These are phyloP conservation scores for Epinotia brunnichana DNA, from an alignment of 2,888 invertebrate genomes.

Conservation along the genomic window DNA sequence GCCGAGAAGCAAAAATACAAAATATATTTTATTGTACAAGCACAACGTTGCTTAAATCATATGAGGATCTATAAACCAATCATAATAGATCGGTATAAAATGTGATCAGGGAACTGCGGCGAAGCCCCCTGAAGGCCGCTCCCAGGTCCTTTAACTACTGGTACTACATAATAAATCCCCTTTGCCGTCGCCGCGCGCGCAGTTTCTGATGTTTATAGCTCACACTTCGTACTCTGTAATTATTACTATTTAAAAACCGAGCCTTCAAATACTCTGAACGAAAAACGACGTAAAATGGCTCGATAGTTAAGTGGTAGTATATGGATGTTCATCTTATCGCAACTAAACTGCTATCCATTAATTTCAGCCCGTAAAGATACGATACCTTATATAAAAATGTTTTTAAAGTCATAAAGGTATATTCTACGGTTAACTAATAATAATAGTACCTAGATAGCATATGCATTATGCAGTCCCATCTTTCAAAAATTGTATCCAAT, in stretches of 20 bases:
- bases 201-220: slow-evolving; percentile 57
- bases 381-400: not conserved
- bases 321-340: not conserved
- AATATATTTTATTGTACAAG: not conserved
- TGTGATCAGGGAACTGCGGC: slow-evolving; percentile 40
- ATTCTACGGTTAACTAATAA: not conserved
- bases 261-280: slow-evolving; percentile 7
- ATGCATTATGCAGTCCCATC: not conserved
- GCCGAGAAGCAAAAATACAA: not conserved
- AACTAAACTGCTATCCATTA: not conserved
- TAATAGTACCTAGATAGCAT: not conserved
- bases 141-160: slow-evolving; percentile 56
- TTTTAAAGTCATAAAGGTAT: not conserved
- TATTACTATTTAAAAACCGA: slow-evolving; percentile 23
- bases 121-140: slow-evolving; percentile 56
- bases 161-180: slow-evolving; percentile 63
- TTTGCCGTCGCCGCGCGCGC: slow-evolving; percentile 52
- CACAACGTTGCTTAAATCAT: slow-evolving; percentile 6
- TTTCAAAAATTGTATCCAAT: not conserved
- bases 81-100: slow-evolving; percentile 42
- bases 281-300: not conserved
- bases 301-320: not conserved
- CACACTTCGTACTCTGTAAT: slow-evolving; percentile 32
- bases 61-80: slow-evolving; percentile 27
- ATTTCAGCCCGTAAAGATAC: not conserved